A percentile compares a stretch with the other conserved stretches of the same genome.
phyloP scores from a whole-genome alignment of 2,113 vertebrate species.

The Saguinus imperator region DNA sequence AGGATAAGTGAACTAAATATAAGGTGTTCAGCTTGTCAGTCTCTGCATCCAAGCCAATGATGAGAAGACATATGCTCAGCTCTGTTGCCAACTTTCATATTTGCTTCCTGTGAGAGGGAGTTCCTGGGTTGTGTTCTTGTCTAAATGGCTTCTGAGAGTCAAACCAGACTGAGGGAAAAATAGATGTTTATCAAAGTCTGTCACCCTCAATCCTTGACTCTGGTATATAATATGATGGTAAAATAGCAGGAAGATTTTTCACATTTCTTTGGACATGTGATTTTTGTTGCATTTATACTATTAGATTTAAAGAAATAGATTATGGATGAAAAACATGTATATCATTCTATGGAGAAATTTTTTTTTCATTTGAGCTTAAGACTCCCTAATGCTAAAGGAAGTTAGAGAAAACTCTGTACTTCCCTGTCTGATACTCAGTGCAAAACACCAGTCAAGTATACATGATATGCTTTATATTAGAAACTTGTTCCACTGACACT shows the following conservation, averaged over 20 bases:
- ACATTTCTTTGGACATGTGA: not conserved
- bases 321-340: not conserved
- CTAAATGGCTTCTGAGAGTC: not conserved
- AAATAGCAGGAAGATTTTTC: not conserved
- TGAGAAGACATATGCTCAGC: not conserved
- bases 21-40: conserved; percentile 38
- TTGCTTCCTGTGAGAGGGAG: not conserved
- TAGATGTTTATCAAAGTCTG: not conserved
- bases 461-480: not conserved
- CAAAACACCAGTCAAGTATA: not conserved
- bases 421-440: not conserved
- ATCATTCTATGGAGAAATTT: not conserved
- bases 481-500: not conserved
- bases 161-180: not conserved
- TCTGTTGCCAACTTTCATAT: not conserved
- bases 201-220: not conserved
- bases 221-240: not conserved
- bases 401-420: not conserved
- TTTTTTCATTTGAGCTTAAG: not conserved
- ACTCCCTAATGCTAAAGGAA: not conserved
- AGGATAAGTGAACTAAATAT: not conserved
- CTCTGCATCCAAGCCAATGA: not conserved
- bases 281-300: not conserved
- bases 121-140: not conserved
- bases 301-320: not conserved